These are phyloP conservation scores for Brachyhypopomus gauderio DNA, from an alignment of 2,113 vertebrate genomes.

Conservation along the genomic window DNA sequence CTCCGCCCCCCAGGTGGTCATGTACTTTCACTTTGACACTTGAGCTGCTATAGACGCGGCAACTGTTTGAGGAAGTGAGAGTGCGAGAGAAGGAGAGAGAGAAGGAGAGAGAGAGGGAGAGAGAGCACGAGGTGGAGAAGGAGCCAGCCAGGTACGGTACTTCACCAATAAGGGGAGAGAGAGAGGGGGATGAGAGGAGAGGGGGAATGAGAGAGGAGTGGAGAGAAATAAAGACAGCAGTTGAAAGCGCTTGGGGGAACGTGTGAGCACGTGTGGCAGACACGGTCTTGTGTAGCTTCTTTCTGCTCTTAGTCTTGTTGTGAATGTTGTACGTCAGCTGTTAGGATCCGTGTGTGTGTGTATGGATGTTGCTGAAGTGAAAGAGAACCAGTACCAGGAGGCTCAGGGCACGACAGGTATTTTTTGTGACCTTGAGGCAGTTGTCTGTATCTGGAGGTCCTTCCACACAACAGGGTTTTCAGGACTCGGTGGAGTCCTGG, in stretches of 20 bases:
- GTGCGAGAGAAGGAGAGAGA: conserved; percentile 49
- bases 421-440: too few relatives aligned
- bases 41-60: conserved; percentile 59
- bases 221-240: background rate
- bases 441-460: too few relatives aligned
- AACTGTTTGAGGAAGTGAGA: conserved; percentile 71
- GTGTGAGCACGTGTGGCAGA: background rate
- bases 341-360: conserved; percentile 18
- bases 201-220: background rate
- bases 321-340: background rate
- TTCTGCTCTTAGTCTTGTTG: too few relatives aligned
- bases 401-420: too few relatives aligned
- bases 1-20: conserved; percentile 66
- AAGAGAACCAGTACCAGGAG: too few relatives aligned
- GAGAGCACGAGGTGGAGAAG: conserved; percentile 56
- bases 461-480: too few relatives aligned
- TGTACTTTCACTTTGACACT: conserved; percentile 74
- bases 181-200: background rate
- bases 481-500: too few relatives aligned
- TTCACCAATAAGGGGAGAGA: background rate
- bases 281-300: too few relatives aligned
- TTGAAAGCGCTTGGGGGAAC: background rate
- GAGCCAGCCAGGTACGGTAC: conserved; percentile 22
- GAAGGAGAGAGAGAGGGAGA: conserved; percentile 44
- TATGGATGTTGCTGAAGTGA: background rate